Evolutionary conservation across 2,797 vertebrate genomes (phyloP), one percentile per base, ranked within the genome.

Genomic region (Acrocephalus scirpaceus): DNA sequence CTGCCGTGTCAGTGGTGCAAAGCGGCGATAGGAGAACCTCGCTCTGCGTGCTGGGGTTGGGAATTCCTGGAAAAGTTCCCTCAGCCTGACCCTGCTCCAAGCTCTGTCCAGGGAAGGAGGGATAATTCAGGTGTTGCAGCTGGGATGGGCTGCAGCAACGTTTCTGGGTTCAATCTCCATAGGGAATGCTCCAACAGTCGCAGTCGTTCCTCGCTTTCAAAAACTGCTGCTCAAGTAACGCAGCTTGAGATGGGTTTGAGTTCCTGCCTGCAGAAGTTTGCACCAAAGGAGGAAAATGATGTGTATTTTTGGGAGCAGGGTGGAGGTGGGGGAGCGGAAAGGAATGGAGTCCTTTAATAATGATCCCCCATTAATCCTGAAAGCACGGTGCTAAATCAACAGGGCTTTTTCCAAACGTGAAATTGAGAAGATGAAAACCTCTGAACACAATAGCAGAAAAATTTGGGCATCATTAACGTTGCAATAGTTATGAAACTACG

Each of bases 1-100:
- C 0, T 0, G 30, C 5, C 23, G 27, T 0, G 22, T 9, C 2
- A 5, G 1, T 29, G 0, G 2, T 61, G 86, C 62, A 4, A 5
- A 16, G 38, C 0, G 19, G 56, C 1, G 76, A 71, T 13, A 48
- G 84, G 23, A 75, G 62, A 74, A 5, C 11, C 38, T 42, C 10
- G 0, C 36, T 5, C 51, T 32, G 0, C 1, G 51, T 30, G 67
- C 1, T 3, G 23, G 29, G 5, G 9, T n/a, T 38, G 79, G 83
- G 13, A n/a, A n/a, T 3, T 10, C 65, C 50, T 8, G 48, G 9
- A 12, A 23, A 86, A 36, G 47, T 10, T 36, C 21, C 61, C 34
- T 25, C 26, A 30, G 70, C 27, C 57, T 36, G 53, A 1, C 20
- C 11, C 40, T 65, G 2, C 4, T n/a, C 29, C 42, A 2, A 16